Evolutionary conservation across 2,888 invertebrate genomes (phyloP).

Genomic region (Oasisia sp.): DNA sequence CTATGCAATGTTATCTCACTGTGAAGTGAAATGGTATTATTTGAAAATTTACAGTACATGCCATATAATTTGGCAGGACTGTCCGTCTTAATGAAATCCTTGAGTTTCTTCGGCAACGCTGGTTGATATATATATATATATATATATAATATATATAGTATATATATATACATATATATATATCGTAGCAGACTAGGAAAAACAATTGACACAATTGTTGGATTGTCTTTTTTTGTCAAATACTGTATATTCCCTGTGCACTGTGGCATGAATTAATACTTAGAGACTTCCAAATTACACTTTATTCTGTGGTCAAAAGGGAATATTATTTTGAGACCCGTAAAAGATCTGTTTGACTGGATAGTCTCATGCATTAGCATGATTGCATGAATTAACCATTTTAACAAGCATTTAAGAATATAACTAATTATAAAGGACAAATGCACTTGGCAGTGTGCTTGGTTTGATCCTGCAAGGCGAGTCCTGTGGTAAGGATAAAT

Average conservation of each 20-base stretch:
- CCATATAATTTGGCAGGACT: not conserved
- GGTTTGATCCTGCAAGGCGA: not conserved
- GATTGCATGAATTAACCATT: not conserved
- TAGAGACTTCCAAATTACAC: slow-evolving; percentile 12
- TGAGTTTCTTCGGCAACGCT: not conserved
- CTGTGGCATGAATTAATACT: not conserved
- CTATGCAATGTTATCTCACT: not conserved
- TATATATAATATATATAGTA: no score
- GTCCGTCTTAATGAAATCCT: not conserved
- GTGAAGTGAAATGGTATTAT: not conserved
- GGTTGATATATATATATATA: not conserved
- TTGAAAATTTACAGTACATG: not conserved
- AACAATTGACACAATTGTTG: not conserved
- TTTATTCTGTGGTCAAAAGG: not conserved
- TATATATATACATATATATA: no score
- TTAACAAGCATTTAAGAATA: not conserved
- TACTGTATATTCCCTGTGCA: not conserved
- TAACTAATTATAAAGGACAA: not conserved
- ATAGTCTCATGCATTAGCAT: not conserved
- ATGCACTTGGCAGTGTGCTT: not conserved
- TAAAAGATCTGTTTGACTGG: not conserved
- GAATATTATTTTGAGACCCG: not conserved
- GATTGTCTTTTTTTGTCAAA: not conserved
- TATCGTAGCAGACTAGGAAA: no score
- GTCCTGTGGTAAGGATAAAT: not conserved